A percentile compares a stretch with the other conserved stretches of the same genome.
Conservation (phyloP, 2,888 invertebrate genomes). For the Drosophila phalerata region DNA sequence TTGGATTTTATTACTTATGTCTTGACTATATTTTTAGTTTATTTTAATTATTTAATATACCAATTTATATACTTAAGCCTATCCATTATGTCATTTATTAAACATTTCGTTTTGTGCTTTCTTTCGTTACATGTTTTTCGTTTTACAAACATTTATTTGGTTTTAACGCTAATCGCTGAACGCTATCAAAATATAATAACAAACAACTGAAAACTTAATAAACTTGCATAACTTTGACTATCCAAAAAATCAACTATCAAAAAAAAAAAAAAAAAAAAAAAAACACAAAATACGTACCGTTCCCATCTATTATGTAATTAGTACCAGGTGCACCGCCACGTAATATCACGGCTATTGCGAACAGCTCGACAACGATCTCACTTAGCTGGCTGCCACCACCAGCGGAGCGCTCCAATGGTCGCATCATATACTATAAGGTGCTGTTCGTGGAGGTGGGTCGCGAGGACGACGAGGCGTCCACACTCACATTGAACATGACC, state of each 20-base stretch:
- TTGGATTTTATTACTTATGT: constrained; percentile 75
- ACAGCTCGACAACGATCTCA: constrained; percentile 95
- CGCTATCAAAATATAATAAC: constrained; percentile 53
- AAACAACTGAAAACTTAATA: constrained; percentile 35
- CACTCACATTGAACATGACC: constrained; percentile 92
- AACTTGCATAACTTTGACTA: constrained; percentile 50
- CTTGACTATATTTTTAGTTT: constrained; percentile 62
- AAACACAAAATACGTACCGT: constrained; percentile 76
- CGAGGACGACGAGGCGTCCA: constrained; percentile 93
- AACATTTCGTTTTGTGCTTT: constrained; percentile 60
- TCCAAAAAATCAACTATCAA: constrained; percentile 47
- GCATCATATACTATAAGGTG: constrained; percentile 97
- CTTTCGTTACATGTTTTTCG: constrained; percentile 81
- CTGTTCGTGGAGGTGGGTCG: constrained; percentile 94
- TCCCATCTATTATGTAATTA: constrained; percentile 86
- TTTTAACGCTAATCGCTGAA: constrained; percentile 75
- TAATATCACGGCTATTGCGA: constrained; percentile 95
- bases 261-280: constrained; percentile 51
- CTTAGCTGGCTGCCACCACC: constrained; percentile 98
- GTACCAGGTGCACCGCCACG: constrained; percentile 98
- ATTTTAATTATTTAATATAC: constrained; percentile 39
- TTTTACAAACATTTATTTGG: constrained; percentile 62
- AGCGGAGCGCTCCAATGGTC: constrained; percentile 95
- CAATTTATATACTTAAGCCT: constrained; percentile 44
- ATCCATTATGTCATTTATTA: constrained; percentile 59